Conservation (phyloP, 2,113 vertebrate species). For the Amblyopsis rosae region DNA sequence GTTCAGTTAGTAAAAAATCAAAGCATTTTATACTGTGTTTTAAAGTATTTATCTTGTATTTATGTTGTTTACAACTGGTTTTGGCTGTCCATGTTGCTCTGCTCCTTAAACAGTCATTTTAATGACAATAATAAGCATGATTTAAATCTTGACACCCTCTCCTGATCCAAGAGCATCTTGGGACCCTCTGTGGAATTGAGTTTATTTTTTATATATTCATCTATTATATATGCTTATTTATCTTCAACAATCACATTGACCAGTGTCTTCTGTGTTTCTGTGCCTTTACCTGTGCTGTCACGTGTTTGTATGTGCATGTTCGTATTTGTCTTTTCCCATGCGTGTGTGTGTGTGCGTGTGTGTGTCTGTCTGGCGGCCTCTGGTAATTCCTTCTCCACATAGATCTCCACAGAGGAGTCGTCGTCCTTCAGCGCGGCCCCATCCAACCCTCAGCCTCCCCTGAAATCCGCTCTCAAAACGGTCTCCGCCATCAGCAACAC, state of each 20-base stretch:
- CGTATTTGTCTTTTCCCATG: conserved; percentile 6
- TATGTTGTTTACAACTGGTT: no score
- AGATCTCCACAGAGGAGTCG: conserved; percentile 85
- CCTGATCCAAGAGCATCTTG: no score
- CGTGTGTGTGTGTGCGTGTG: neutral
- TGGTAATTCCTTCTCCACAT: conserved; percentile 57
- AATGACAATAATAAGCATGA: no score
- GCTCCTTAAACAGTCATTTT: no score
- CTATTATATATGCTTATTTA: neutral
- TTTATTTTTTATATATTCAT: no score
- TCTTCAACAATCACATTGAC: conserved; percentile 41
- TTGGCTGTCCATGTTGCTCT: no score
- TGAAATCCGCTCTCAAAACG: conserved; percentile 91
- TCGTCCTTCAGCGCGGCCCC: conserved; percentile 77
- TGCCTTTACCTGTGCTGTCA: conserved; percentile 70
- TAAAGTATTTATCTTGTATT: neutral
- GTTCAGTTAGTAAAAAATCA: no score
- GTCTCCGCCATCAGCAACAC: conserved; percentile 74
- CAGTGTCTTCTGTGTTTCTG: conserved; percentile 62
- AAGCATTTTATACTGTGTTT: no score
- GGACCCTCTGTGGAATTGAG: no score
- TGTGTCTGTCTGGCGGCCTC: conserved; percentile 35
- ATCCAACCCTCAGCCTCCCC: conserved; percentile 80
- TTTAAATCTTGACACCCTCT: no score
- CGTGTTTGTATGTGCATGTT: conserved; percentile 22